Conservation (phyloP, 2,888 invertebrate species). For the Lasius fuliginosus region DNA sequence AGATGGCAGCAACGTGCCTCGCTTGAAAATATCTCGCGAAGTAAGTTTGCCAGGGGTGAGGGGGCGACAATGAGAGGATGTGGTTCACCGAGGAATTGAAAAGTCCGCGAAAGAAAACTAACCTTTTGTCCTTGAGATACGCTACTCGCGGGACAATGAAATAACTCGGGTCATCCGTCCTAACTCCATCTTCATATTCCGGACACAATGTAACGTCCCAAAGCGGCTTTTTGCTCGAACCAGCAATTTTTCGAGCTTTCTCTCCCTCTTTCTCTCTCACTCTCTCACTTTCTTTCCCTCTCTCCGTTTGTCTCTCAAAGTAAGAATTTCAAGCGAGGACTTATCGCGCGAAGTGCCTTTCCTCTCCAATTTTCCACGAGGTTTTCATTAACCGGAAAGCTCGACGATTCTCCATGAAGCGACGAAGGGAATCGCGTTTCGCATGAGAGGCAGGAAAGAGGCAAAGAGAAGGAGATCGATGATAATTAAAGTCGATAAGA, state of each 20-base stretch:
- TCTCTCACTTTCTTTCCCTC: not conserved
- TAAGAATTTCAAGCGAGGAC: constrained; percentile 8
- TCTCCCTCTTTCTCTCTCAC: constrained; percentile 15
- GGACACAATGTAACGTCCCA: constrained; percentile 43
- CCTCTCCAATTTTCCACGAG: constrained; percentile 23
- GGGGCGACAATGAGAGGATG: not conserved
- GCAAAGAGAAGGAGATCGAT: constrained; percentile 8
- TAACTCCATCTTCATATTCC: constrained; percentile 68
- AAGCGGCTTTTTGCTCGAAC: constrained; percentile 48
- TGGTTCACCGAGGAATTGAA: constrained; percentile 61
- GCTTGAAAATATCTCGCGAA: constrained; percentile 63
- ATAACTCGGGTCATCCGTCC: constrained; percentile 58
- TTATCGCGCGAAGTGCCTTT: constrained; percentile 7
- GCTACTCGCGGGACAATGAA: constrained; percentile 52
- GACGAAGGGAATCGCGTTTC: not conserved
- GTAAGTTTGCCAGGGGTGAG: constrained; percentile 21
- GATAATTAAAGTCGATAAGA: constrained; percentile 54
- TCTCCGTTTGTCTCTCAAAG: not conserved
- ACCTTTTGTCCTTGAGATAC: constrained; percentile 67
- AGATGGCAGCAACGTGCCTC: constrained; percentile 70
- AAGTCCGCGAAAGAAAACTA: constrained; percentile 60
- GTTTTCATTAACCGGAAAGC: constrained; percentile 70
- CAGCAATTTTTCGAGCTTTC: constrained; percentile 34
- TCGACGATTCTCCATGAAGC: constrained; percentile 10
- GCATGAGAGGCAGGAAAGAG: not conserved